Base-by-base conservation (phyloP, 2,113 vertebrate genomes). In the Alethe castanea region DNA sequence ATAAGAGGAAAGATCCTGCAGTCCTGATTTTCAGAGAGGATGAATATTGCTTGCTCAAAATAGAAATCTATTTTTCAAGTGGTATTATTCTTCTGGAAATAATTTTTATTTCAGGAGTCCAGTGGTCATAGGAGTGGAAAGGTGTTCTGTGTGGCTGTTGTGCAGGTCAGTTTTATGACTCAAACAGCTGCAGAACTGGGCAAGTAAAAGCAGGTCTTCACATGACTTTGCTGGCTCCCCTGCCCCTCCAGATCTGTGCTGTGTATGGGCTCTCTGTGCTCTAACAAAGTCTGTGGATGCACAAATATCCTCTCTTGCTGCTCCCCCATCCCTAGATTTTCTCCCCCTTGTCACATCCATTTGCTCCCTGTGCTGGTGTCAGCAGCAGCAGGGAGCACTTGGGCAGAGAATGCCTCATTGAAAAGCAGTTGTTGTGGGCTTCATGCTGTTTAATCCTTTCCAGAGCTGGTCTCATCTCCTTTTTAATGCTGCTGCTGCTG, bases 401-500 rank as follows among this genome's bases (percentile, higher is more conserved):
- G 50, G 52, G 38, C 2, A 22, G 88, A 90, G 92, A 88, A 85
- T 59, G 47, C 12, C 67, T 85, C 78, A 77, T 85, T 84, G 66
- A 94, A 85, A 76, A 90, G 35, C 87, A 88, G 81, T 87, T 85
- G 62, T 40, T 36, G 60, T n/a, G 56, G 59, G 54, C 54, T 83
- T 95, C 84, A 62, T 23, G 84, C 94, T 90, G 71, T 38, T 85
- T 94, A 95, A 95, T 94, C 52, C 81, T 91, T 97, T 80, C 87
- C 81, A 95, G 91, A 88, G 38, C 45, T 66, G 66, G 16, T 82
- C 35, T 71, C 20, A 14, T 56, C 59, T 77, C 36, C 45, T 57
- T 88, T 87, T 69, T 33, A 81, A 50, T 42, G 65, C 40, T 92
- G 66, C 35, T 92, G 66, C 35, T 88, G 70, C 84, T 91, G 61